Evolutionary conservation across 1,140 invertebrate genomes (phyloP), one percentile per base, ranked within the genome.

Genomic region (Rhynchophorus ferrugineus): DNA sequence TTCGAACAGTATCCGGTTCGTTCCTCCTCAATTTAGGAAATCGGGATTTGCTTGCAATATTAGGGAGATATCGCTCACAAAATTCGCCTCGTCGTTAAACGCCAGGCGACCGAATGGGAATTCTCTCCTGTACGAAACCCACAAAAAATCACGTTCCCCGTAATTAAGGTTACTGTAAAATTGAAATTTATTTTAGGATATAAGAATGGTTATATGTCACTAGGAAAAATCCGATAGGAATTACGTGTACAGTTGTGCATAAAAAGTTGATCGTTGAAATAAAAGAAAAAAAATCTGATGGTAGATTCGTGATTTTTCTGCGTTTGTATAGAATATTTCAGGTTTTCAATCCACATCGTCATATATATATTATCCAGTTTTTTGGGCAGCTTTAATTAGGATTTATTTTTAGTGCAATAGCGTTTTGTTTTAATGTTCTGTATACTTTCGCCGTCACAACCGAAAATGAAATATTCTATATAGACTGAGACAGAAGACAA

Each of bases 31-130:
- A 18, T 3, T 17, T 39, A 6, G 5, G 13, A 36, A 17, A 20
- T 20, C 43, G 43, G 50, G 50, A 45, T 34, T 44, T 38, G 19
- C 36, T 45, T 52, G 50, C 50, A 52, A 52, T 52, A 52, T 45
- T 52, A 45, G 43, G 33, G 14, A 29, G 16, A 44, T 22, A 44
- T 44, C 19, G 41, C 41, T 44, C 41, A 44, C 41, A 9, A 29
- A 14, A 18, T 29, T 29, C 24, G 5, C 5, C 24, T 29, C 24
- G 11, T 6, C 24, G 24, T 29, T 29, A 29, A 29, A 29, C 24
- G 24, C n/a, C n/a, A n/a, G n/a, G n/a, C n/a, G n/a, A n/a, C n/a
- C n/a, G n/a, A n/a, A n/a, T n/a, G n/a, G n/a, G n/a, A n/a, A n/a
- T n/a, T n/a, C n/a, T n/a, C n/a, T n/a, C n/a, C n/a, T n/a, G n/a